These are phyloP conservation scores for Leptobrachium ailaonicum DNA, from an alignment of 2,113 vertebrate species.

Conservation along the genomic window DNA sequence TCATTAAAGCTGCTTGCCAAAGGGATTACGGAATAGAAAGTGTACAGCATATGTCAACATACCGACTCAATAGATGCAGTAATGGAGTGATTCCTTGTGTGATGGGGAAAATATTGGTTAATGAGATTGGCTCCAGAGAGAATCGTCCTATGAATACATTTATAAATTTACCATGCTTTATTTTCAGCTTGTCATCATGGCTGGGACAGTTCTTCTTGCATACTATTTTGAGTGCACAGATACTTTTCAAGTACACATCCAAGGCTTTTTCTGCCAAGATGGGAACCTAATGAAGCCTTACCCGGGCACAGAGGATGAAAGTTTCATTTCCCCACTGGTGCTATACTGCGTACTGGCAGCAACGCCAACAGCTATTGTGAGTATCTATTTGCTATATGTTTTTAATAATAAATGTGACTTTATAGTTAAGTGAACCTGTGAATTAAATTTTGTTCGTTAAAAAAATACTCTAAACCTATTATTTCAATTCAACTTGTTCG, in stretches of 20 bases:
- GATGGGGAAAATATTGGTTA: slow-evolving; percentile 57
- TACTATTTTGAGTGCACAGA: slow-evolving; percentile 98
- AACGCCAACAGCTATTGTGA: slow-evolving; percentile 88
- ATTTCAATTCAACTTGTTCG: no score
- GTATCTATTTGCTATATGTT: slow-evolving; percentile 61
- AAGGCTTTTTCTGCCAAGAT: slow-evolving; percentile 98
- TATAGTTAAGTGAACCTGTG: slow-evolving; percentile 17
- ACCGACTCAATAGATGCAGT: slow-evolving; percentile 36
- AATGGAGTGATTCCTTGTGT: slow-evolving; percentile 50
- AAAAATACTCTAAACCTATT: no score
- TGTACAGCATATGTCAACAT: slow-evolving; percentile 46
- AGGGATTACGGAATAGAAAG: slow-evolving; percentile 69
- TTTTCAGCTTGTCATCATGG: slow-evolving; percentile 98
- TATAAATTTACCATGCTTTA: slow-evolving; percentile 75
- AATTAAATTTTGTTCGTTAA: no score
- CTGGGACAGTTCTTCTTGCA: slow-evolving; percentile 90
- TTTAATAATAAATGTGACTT: slow-evolving; percentile 43
- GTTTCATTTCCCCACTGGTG: slow-evolving; percentile 92
- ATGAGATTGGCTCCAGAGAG: slow-evolving; percentile 55
- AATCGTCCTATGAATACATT: slow-evolving; percentile 51
- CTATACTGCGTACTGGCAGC: slow-evolving; percentile 93
- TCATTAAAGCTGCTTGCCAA: slow-evolving; percentile 59
- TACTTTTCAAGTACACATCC: slow-evolving; percentile 92
- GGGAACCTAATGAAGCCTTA: slow-evolving; percentile 96
- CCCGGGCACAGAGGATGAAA: slow-evolving; percentile 88